Base-by-base conservation (phyloP, 2,888 invertebrate species). In the Colletes collaris region DNA sequence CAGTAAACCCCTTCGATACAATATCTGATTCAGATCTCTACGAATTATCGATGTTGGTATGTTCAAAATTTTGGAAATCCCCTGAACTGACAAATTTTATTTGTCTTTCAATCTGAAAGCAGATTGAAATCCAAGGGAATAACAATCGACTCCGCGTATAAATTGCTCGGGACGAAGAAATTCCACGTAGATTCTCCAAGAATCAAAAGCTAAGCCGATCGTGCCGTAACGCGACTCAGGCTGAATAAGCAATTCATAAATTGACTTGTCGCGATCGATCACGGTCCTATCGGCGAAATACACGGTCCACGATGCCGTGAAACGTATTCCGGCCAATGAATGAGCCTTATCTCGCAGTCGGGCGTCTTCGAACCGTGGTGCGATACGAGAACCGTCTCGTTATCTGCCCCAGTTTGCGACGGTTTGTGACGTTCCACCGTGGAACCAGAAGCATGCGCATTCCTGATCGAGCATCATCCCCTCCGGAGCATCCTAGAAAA, bases 371-470 rank as follows among this genome's bases (percentile, higher is more conserved):
- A 52, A 10, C 27, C 19, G 44, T 16, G 46, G 8, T n/a, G 50
- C 50, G 75, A 81, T 79, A 81, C 75, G 52, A 62, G 44, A 50
- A 46, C 46, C 58, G 65, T 11, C 63, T 68, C 71, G 79, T 75
- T 81, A 75, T 79, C 74, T 81, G 81, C 49, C 67, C 75, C 60
- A 81, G 67, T 75, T 80, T 71, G 56, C 67, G 70, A 70, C 16
- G 44, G 44, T 70, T 52, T 27, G 55, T 52, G 46, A 46, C 13
- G 49, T 37, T 71, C 16, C 13, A 10, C 60, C 40, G 19, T 16
- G 50, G 50, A n/a, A 35, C 35, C n/a, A n/a, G 4, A 60, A 65
- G 69, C 76, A 62, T 40, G 77, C 75, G 64, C 70, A 13, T 27
- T 70, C 19, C 62, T 1, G 13, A 3, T 16, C 8, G 16, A 44